phyloP scores from a whole-genome alignment of 2,888 invertebrate species.

The Parnassius orleans region DNA sequence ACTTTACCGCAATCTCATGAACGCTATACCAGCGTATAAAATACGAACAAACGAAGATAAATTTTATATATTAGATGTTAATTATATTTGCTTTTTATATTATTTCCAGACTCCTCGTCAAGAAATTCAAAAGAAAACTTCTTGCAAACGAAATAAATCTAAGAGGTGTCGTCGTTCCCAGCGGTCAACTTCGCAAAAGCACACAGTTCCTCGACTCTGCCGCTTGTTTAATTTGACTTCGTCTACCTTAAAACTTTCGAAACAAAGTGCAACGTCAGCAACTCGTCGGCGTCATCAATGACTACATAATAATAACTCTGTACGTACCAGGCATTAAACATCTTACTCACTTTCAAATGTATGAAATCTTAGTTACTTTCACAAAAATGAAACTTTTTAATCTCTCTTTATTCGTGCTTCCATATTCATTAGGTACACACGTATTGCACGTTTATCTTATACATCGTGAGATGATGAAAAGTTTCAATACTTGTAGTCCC shows the following conservation, averaged over 20 bases:
- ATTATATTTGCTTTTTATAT: no score
- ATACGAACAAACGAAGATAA: no score
- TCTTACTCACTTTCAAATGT: slow-evolving; percentile 12
- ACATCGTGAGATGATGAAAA: no score
- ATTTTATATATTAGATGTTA: no score
- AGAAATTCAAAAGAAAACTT: slow-evolving; percentile 7
- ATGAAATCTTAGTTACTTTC: slow-evolving; percentile 13
- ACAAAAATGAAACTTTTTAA: slow-evolving; percentile 18
- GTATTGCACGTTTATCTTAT: not conserved
- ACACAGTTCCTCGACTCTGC: slow-evolving; percentile 12
- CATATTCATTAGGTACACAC: slow-evolving; percentile 17
- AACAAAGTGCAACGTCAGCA: not conserved
- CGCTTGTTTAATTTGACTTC: slow-evolving; percentile 2
- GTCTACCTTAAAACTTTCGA: slow-evolving; percentile 5
- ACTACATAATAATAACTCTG: not conserved
- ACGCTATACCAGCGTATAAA: no score
- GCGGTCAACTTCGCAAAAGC: slow-evolving; percentile 1
- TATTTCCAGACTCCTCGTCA: slow-evolving; percentile 22
- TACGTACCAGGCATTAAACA: not conserved
- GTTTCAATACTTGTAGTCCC: no score
- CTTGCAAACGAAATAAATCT: slow-evolving; percentile 1
- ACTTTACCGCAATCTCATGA: no score
- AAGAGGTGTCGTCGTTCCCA: slow-evolving; percentile 4
- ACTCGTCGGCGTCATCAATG: not conserved
- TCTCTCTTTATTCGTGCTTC: slow-evolving; percentile 8